Evolutionary conservation across 1,140 invertebrate species (phyloP).

Genomic region (Philaenus spumarius): DNA sequence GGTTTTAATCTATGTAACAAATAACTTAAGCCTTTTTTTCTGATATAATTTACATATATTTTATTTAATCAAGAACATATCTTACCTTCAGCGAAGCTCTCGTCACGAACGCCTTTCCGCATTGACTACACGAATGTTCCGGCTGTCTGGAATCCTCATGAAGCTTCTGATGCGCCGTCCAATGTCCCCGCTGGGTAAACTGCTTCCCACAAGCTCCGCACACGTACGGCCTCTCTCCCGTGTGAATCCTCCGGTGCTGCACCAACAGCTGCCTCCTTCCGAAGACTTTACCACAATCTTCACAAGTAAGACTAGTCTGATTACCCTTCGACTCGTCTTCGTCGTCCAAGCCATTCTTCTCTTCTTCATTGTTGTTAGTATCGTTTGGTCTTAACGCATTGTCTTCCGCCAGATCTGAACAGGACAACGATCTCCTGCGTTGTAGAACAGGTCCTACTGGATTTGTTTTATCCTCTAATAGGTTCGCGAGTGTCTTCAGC

Average conservation of each 20-base stretch:
- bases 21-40: no score
- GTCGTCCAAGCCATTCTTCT: neutral
- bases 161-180: constrained; percentile 26
- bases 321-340: constrained; percentile 29
- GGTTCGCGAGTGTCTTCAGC: constrained; percentile 17
- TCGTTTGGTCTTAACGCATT: constrained; percentile 12
- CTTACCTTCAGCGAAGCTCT: constrained; percentile 42
- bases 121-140: constrained; percentile 47
- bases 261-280: constrained; percentile 63
- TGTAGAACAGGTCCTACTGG: neutral
- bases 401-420: constrained; percentile 13
- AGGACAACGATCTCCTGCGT: constrained; percentile 3
- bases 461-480: constrained; percentile 7
- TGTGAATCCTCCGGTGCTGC: constrained; percentile 57
- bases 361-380: constrained; percentile 25
- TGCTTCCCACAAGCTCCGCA: constrained; percentile 45
- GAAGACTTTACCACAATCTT: constrained; percentile 52
- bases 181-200: constrained; percentile 37
- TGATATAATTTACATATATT: no score
- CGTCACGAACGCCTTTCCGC: constrained; percentile 49
- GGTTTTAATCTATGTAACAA: no score
- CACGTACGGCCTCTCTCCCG: constrained; percentile 55
- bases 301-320: constrained; percentile 30
- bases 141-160: constrained; percentile 25
- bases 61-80: neutral